phyloP scores from a whole-genome alignment of 2,797 vertebrate genomes.

The Parambassis ranga region DNA sequence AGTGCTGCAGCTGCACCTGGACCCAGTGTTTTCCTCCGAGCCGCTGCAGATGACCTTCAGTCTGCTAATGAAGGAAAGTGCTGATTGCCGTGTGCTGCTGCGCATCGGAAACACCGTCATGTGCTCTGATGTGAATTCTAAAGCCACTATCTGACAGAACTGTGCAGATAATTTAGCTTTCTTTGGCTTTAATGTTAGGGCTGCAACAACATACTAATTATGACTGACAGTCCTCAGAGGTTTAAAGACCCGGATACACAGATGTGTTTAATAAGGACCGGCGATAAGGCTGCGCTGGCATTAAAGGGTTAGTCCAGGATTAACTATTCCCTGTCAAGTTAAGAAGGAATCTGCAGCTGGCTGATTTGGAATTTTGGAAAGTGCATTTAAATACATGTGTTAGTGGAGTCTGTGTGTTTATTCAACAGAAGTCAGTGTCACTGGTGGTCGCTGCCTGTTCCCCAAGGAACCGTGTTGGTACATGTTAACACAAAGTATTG shows the following conservation, averaged over 20 bases:
- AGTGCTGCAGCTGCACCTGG: constrained; percentile 4
- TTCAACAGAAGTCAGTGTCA: too few relatives aligned
- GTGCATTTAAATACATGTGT: not conserved
- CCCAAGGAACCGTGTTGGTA: too few relatives aligned
- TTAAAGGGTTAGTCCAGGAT: constrained; percentile 19
- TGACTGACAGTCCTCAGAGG: constrained; percentile 51
- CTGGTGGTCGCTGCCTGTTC: too few relatives aligned
- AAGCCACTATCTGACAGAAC: constrained; percentile 50
- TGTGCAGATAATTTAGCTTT: constrained; percentile 46
- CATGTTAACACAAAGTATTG: too few relatives aligned
- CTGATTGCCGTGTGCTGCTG: constrained; percentile 50
- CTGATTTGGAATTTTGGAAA: constrained; percentile 6
- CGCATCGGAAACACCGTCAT: constrained; percentile 57
- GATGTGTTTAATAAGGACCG: constrained; percentile 10
- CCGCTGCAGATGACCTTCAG: constrained; percentile 54
- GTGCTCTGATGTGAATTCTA: constrained; percentile 52
- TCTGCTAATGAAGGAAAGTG: constrained; percentile 42
- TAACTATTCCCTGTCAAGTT: constrained; percentile 1
- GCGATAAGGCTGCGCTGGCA: not conserved
- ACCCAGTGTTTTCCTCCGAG: constrained; percentile 7
- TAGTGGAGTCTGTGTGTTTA: not conserved
- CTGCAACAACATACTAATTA: constrained; percentile 51
- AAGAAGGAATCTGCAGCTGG: constrained; percentile 6
- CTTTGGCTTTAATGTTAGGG: constrained; percentile 53
- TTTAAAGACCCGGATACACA: not conserved